Base-by-base conservation (phyloP, 2,888 invertebrate species). In the Perithous albicinctus region DNA sequence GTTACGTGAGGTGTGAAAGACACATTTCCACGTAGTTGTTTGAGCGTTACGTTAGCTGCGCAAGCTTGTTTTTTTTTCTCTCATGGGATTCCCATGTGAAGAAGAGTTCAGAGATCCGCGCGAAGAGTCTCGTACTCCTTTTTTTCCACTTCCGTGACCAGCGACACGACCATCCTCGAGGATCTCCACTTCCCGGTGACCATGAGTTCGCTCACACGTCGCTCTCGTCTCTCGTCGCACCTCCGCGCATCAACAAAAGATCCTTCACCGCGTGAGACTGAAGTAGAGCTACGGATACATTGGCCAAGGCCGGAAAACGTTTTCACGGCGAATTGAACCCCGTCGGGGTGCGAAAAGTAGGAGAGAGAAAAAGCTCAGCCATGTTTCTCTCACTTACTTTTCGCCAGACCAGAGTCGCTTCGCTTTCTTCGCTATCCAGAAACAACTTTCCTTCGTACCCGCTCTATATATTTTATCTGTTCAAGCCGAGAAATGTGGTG, bases 291-390 rank as follows among this genome's bases (percentile, higher is more conserved):
- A 72, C 61, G 82, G 77, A 81, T 78, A 82, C 82, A 83, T 83
- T 69, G n/a, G 66, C 66, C 64, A 69, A 75, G 66, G 75, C 77
- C 63, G 76, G 74, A 84, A 87, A 86, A 78, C 87, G 82, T 86
- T 88, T 88, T 86, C 88, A 88, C 86, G 87, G 83, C 79, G 87
- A 86, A 88, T 88, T 87, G 88, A 87, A 85, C 83, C 75, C 63
- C 84, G n/a, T 84, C 83, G 83, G 84, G 84, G 83, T 80, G 83
- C 70, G 74, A 83, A 75, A n/a, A 78, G 78, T 63, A 72, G 43
- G 43, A 43, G 48, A 43, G 48, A 72, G 59, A 76, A 78, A 76
- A 78, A 82, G 70, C 69, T 66, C 56, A 74, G 78, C 51, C 67
- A 67, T 82, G 77, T 74, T 82, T 80, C 46, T 61, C 41, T 38